Base-by-base conservation (phyloP, 2,113 vertebrate genomes). In the Poeciliopsis retropinna region DNA sequence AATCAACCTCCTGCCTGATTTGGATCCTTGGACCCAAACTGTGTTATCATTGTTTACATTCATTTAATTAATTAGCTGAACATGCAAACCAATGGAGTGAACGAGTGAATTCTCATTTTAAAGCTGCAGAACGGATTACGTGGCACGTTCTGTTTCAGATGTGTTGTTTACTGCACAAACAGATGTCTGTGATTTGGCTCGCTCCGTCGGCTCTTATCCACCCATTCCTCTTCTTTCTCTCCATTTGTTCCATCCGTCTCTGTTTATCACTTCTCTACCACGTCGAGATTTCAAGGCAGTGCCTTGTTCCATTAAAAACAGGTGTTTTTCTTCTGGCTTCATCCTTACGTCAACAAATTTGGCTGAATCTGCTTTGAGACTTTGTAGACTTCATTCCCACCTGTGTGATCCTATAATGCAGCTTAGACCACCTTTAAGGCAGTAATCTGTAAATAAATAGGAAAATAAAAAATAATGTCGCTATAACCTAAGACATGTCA, bases 231-330 rank as follows among this genome's bases (percentile, higher is more conserved):
- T 51, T 30, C 67, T 60, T 34, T 13, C 51, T 74, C 37, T 75
- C 70, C 63, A 0, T 73, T 83, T 25, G 72, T 41, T 65, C 60
- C 41, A 15, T 64, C 25, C 66, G 15, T 37, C 14, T 13, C 28
- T 14, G 7, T 67, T 73, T 70, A 65, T 75, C 65, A 60, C 79
- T 86, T 32, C 47, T 62, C 75, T 74, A 7, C 73, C 70, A 4
- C 5, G 54, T 39, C 79, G 76, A 27, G 30, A 60, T 73, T 78
- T 85, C 70, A 80, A 67, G 67, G 28, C 72, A 8, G 37, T 31
- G 17, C 54, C 75, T 31, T 29, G 13, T 60, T 29, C n/a, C 67
- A 91, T 91, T 76, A 70, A 73, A 90, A 92, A 72, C 91, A 88
- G 80, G 78, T 87, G 85, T 79, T 82, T 63, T 64, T 79, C 69